Evolutionary conservation across 1,140 invertebrate genomes (phyloP).

Genomic region (Calliopsis andreniformis): DNA sequence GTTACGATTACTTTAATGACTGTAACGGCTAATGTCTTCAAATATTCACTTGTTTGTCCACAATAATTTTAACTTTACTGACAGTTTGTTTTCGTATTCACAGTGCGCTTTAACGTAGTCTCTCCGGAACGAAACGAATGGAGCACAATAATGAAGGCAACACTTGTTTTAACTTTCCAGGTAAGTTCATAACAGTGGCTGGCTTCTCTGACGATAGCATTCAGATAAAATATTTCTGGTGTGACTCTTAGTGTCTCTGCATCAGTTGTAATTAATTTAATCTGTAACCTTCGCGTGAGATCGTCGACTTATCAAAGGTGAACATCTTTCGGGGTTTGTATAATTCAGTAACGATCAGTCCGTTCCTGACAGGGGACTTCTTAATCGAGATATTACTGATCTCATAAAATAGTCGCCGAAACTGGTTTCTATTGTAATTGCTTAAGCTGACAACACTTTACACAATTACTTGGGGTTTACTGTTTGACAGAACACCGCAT

Average conservation of each 20-base stretch:
- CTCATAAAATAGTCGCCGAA: conserved; percentile 31
- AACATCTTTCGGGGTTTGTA: conserved; percentile 16
- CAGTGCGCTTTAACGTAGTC: background rate
- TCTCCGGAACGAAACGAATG: too few relatives aligned
- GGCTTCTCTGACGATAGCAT: conserved; percentile 15
- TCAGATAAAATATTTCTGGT: conserved; percentile 25
- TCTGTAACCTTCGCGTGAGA: conserved; percentile 42
- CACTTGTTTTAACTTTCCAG: background rate
- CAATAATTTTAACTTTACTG: too few relatives aligned
- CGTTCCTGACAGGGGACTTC: background rate
- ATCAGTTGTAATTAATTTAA: conserved; percentile 31
- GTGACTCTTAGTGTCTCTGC: background rate
- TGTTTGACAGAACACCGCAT: background rate
- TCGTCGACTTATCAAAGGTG: conserved; percentile 30
- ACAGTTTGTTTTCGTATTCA: background rate
- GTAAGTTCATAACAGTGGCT: conserved; percentile 4
- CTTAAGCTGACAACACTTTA: background rate
- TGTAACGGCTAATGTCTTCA: too few relatives aligned
- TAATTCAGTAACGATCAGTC: conserved; percentile 10
- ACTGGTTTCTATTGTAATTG: background rate
- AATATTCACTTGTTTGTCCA: background rate
- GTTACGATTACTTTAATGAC: background rate
- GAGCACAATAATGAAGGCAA: background rate
- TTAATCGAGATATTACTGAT: conserved; percentile 28
- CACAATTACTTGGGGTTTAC: background rate